Base-by-base conservation (phyloP, 2,113 vertebrate genomes). In the Corvus moneduloides region DNA sequence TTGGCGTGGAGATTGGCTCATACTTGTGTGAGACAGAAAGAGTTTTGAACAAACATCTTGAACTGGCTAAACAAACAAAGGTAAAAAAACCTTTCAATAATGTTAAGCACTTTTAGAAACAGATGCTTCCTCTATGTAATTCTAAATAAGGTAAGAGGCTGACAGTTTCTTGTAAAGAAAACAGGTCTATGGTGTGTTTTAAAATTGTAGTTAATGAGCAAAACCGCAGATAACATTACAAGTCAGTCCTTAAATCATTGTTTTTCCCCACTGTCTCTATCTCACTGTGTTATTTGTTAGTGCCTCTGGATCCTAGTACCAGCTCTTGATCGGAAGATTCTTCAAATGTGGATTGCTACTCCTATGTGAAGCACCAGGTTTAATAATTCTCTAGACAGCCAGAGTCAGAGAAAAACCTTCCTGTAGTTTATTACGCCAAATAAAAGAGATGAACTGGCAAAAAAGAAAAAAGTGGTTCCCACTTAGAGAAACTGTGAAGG, bases 11-110 rank as follows among this genome's bases (percentile, higher is more conserved):
- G 83, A 94, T 98, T 3, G 97, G 98, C 58, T 97, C 75, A 0
- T 97, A 49, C 77, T 92, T 98, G 73, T 95, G 96, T 59, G 98
- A 98, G 77, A 97, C 97, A 15, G 97, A 98, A 94, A 94, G 97
- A 84, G 78, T 98, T 95, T 93, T 98, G 89, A 95, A 93, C 63
- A 97, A 96, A 94, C 98, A 99, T 82, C 84, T 98, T 72, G 98
- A 98, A 87, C 77, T 99, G 79, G 97, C 96, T 48, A 94, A 96
- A 78, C 97, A 98, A 96, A 93, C 95, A 79, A 97, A 99, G 98
- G 99, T 99, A 97, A 98, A 32, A 52, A 49, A 16, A 18, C 16
- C 4, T 17, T 77, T 33, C 52, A 21, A 7, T 24, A 35, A 69
- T 39, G 4, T 35, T 43, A 52, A 75, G 5, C 52, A 28, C 17